phyloP scores from a whole-genome alignment of 2,888 invertebrate genomes.

The Philopedon plagiatum region DNA sequence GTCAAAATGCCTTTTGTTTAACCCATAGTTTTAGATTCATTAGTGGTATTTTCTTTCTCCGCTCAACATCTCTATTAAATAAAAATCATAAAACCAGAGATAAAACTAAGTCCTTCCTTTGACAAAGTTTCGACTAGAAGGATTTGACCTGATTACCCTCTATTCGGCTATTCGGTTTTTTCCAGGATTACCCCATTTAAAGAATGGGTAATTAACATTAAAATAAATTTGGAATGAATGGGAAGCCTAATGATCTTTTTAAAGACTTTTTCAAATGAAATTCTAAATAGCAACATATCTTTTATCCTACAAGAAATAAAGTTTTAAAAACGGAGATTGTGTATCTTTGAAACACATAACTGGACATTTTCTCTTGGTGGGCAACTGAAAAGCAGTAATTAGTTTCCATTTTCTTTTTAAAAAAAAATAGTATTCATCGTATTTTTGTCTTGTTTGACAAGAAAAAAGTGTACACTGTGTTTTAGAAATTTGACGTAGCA shows the following conservation, averaged over 20 bases:
- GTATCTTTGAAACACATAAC: background rate
- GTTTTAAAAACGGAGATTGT: conserved; percentile 10
- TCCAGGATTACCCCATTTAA: conserved; percentile 18
- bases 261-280: conserved; percentile 2
- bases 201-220: conserved; percentile 17
- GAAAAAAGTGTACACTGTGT: no score
- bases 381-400: background rate
- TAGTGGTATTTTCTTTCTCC: background rate
- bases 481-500: no score
- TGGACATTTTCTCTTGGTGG: background rate
- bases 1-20: no score
- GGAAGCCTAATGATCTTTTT: conserved; percentile 11
- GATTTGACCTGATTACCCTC: conserved; percentile 10
- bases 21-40: background rate
- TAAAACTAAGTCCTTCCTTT: background rate
- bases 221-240: conserved; percentile 21
- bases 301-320: conserved; percentile 5
- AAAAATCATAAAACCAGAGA: background rate
- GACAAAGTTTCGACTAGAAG: background rate
- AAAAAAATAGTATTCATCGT: no score
- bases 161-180: background rate
- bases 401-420: background rate
- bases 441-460: no score
- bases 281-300: conserved; percentile 14
- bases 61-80: background rate